Evolutionary conservation across 2,113 vertebrate genomes (phyloP), one percentile per base, ranked within the genome.

Genomic region (Phyllostomus hastatus): DNA sequence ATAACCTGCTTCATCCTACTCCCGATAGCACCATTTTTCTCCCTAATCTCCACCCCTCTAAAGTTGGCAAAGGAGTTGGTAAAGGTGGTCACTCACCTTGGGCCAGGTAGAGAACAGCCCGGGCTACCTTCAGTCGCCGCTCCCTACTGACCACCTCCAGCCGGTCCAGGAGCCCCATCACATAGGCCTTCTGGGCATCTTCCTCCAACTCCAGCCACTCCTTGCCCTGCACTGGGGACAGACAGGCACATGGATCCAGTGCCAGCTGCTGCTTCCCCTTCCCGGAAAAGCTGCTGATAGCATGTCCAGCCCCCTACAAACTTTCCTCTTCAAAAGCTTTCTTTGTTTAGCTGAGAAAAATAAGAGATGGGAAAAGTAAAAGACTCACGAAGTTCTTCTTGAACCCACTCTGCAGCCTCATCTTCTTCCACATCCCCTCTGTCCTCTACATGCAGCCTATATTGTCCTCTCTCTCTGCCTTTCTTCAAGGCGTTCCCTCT

Each of bases 21-120:
- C 59, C 48, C 17, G n/a, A 87, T 7, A 57, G 83, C 19, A 67
- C 46, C 28, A 5, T 50, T 75, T 66, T 59, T n/a, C 26, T 70
- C 54, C n/a, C 67, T 52, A 38, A 61, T 66, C 22, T 84, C 73
- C 43, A 38, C 22, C 24, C 15, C 7, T 81, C 76, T 52, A 41
- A 90, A 86, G 12, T 10, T 48, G 79, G 50, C 38, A 79, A 83
- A 61, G 17, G 9, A 86, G 12, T 8, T 43, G 75, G 50, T n/a
- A 75, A 83, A 54, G 15, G 11, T 28, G 4, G 43, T 41, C 26
- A 69, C 83, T 98, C 96, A 99, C 99, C 99, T 98, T 99, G 99
- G 14, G 99, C 99, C 98, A 99, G 97, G 96, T 99, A 99, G 54
- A 99, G 99, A 96, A 99, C 99, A 94, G 99, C 99, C 67, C 99